phyloP scores from a whole-genome alignment of 2,888 invertebrate species.

The Pterostichus niger region DNA sequence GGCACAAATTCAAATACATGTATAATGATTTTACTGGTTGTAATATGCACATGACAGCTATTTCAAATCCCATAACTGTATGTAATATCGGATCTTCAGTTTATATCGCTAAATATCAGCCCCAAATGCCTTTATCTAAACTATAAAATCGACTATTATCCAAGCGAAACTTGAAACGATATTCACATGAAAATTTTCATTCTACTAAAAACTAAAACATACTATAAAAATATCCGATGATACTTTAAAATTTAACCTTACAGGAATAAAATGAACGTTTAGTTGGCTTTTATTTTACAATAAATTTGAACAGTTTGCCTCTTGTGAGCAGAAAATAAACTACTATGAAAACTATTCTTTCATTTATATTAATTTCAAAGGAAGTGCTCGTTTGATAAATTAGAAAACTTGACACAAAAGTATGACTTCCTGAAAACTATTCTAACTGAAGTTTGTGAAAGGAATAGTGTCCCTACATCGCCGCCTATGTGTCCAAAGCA shows the following conservation, averaged over 20 bases:
- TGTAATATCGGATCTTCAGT: slow-evolving; percentile 28
- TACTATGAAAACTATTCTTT: slow-evolving; percentile 1
- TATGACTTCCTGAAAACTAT: slow-evolving; percentile 14
- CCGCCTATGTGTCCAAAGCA: not conserved
- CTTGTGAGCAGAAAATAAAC: not conserved
- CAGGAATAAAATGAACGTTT: too few relatives aligned
- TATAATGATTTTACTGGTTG: not conserved
- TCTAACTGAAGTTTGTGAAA: slow-evolving; percentile 8
- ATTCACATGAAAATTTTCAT: not conserved
- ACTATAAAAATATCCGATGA: too few relatives aligned
- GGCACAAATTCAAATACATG: slow-evolving; percentile 9
- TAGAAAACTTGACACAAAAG: not conserved
- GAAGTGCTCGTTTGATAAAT: slow-evolving; percentile 8
- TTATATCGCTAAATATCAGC: slow-evolving; percentile 24
- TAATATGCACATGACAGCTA: slow-evolving; percentile 5
- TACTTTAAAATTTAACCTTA: too few relatives aligned
- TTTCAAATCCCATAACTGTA: slow-evolving; percentile 14
- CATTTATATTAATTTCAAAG: not conserved
- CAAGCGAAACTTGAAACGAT: not conserved
- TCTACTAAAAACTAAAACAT: too few relatives aligned
- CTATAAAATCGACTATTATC: slow-evolving; percentile 11
- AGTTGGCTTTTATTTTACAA: not conserved
- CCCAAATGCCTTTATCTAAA: slow-evolving; percentile 3
- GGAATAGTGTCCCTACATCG: not conserved
- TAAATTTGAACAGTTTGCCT: too few relatives aligned